Base-by-base conservation (phyloP, 2,797 vertebrate genomes). In the Pipistrellus pipistrellus region DNA sequence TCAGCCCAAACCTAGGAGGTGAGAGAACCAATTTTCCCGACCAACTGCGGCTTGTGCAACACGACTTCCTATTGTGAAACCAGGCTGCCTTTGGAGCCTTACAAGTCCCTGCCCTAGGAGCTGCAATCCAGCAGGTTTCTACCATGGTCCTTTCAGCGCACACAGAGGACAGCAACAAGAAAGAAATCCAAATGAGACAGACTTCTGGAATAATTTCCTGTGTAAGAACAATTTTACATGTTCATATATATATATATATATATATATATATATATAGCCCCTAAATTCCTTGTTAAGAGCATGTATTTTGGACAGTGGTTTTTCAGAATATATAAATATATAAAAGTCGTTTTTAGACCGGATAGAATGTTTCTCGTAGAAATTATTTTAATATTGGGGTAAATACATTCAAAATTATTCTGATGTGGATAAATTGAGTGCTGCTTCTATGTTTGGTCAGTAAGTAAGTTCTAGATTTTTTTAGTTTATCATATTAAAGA, bases 401-500 rank as follows among this genome's bases (percentile, higher is more conserved):
- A 91, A 90, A 76, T 66, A 62, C 92, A 59, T 73, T 53, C 17
- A 21, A 57, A 90, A 72, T 69, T 15, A 30, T 41, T 80, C 17
- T 78, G 48, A 82, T 85, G 8, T 88, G 18, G 18, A 53, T 90
- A 90, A 82, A 72, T 85, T 71, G 68, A 95, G 38, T 53, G 80
- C 23, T 66, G 9, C 48, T 83, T 76, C 38, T 82, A n/a, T 82
- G 30, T 80, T 94, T 71, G 23, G 51, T 91, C 78, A 72, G 32
- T 75, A 94, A 92, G 83, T 92, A 88, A 85, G 11, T n/a, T 84
- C 69, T 75, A 44, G 11, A 59, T 41, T 13, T 72, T 94, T 94
- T 92, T 68, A 85, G 30, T 64, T 95, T 96, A 30, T 87, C 66
- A 27, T 11, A 77, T 55, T 75, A 73, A 53, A 95, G 62, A 90